phyloP scores from a whole-genome alignment of 2,888 invertebrate genomes.

The Napeogenes sylphis region DNA sequence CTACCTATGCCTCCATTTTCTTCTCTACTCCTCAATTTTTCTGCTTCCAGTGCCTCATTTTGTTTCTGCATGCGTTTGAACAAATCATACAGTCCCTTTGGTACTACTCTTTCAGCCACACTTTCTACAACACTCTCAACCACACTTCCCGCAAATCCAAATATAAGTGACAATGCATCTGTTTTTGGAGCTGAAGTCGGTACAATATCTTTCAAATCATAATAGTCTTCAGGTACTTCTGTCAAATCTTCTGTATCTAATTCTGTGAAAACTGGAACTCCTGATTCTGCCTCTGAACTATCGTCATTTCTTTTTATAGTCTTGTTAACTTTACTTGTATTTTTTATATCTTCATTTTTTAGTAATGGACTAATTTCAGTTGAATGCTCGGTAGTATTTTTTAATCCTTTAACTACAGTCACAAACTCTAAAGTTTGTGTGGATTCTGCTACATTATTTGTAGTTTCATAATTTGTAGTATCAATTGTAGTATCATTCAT shows the following conservation, averaged over 20 bases:
- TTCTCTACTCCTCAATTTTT: constrained; percentile 66
- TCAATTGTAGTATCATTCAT: constrained; percentile 25
- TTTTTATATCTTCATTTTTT: constrained; percentile 28
- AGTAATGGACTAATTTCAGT: constrained; percentile 14
- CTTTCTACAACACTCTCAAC: constrained; percentile 67
- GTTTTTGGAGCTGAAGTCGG: constrained; percentile 65
- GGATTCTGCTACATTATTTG: not conserved
- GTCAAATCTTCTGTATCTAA: constrained; percentile 53
- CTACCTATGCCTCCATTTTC: constrained; percentile 72
- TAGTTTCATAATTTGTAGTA: constrained; percentile 9
- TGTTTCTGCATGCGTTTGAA: constrained; percentile 71
- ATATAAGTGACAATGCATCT: constrained; percentile 65
- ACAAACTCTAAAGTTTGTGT: constrained; percentile 13
- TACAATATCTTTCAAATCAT: constrained; percentile 64
- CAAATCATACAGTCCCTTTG: constrained; percentile 63
- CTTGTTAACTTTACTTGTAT: constrained; percentile 26
- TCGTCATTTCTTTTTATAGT: constrained; percentile 28
- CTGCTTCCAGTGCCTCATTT: constrained; percentile 66
- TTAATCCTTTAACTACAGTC: constrained; percentile 19
- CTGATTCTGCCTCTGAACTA: constrained; percentile 42
- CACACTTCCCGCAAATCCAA: constrained; percentile 69
- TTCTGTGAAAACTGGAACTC: constrained; percentile 60
- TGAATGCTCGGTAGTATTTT: constrained; percentile 7
- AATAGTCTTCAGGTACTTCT: constrained; percentile 69
- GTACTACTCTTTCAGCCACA: constrained; percentile 68